Conservation (phyloP, 2,797 vertebrate genomes). For the Stomatorhinus walkeri region DNA sequence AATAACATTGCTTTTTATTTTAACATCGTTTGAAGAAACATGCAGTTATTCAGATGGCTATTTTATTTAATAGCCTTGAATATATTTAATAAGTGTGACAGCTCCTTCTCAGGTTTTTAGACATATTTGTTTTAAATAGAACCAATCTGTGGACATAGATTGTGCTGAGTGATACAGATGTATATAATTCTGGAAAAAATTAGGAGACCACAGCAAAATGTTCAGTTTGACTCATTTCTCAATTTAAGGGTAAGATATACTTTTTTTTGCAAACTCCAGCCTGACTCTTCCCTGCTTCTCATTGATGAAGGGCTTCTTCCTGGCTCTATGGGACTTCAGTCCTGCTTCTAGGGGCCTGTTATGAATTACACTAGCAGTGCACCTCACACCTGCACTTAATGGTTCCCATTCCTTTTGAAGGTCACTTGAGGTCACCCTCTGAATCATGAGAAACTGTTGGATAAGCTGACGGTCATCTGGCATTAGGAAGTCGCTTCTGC, state of each 20-base stretch:
- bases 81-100: not conserved
- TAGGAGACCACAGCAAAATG: not conserved
- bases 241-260: not conserved
- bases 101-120: not conserved
- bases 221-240: not conserved
- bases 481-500: not conserved
- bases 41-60: not conserved
- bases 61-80: not conserved
- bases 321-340: not conserved
- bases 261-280: not conserved
- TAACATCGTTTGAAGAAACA: not conserved
- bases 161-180: not conserved
- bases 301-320: not conserved
- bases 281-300: not conserved
- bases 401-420: not conserved
- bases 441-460: not conserved
- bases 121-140: not conserved
- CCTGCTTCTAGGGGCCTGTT: not conserved
- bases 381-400: not conserved
- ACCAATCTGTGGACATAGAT: not conserved
- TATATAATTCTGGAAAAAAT: not conserved
- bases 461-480: not conserved
- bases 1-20: not conserved
- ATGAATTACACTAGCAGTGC: not conserved
- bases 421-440: not conserved